Conservation (phyloP, 2,888 invertebrate species). For the Barypeithes pellucidus region DNA sequence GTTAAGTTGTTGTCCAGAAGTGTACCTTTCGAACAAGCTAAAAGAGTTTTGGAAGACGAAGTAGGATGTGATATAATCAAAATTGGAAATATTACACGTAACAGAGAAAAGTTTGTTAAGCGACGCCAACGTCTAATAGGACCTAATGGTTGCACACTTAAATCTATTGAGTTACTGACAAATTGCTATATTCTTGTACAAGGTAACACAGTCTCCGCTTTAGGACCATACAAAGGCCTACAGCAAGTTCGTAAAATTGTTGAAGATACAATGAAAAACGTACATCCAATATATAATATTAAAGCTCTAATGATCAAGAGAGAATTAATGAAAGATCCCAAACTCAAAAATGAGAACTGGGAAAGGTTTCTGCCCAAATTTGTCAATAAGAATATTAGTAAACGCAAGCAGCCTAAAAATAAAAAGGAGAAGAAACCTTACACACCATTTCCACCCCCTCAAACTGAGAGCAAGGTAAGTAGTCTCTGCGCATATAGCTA, state of each 20-base stretch:
- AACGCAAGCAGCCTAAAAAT: constrained; percentile 90
- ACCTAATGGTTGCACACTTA: constrained; percentile 97
- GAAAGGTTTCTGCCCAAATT: constrained; percentile 97
- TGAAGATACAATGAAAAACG: constrained; percentile 98
- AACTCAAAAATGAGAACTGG: constrained; percentile 95
- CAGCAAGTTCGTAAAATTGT: constrained; percentile 91
- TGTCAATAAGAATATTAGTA: constrained; percentile 87
- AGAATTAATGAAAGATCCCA: constrained; percentile 94
- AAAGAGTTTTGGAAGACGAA: constrained; percentile 89
- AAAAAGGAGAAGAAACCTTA: constrained; percentile 94
- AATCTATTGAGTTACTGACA: constrained; percentile 96
- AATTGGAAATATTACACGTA: constrained; percentile 91
- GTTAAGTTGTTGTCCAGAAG: constrained; percentile 95
- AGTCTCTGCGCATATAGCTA: not conserved
- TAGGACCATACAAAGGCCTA: constrained; percentile 96
- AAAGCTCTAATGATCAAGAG: constrained; percentile 98
- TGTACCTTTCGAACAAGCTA: constrained; percentile 97
- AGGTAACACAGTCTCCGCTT: constrained; percentile 95
- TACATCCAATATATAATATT: constrained; percentile 99
- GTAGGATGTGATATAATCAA: constrained; percentile 96
- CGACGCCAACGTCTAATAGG: constrained; percentile 95
- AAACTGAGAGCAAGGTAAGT: constrained; percentile 87
- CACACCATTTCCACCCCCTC: constrained; percentile 98
- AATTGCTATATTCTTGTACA: constrained; percentile 97
- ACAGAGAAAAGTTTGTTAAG: constrained; percentile 95